Percentiles rank a stretch among this genome's conserved stretches.
phyloP scores from a whole-genome alignment of 2,797 vertebrate species.

The Apogon talboti region DNA sequence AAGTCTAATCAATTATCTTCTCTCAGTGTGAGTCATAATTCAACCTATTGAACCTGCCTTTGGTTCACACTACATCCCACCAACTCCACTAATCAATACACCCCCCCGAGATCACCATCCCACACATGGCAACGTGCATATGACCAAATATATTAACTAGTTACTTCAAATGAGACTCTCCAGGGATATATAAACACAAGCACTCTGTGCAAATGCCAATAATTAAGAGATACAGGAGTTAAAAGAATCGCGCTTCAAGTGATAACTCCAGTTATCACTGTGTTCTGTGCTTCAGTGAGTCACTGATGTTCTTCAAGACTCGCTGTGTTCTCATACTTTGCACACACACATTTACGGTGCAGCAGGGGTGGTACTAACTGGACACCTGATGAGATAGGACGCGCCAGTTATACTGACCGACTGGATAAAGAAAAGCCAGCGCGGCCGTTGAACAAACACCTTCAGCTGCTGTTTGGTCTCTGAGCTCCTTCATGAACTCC shows the following conservation, averaged over 20 bases:
- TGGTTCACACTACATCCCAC: constrained; percentile 49
- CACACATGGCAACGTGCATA: constrained; percentile 41
- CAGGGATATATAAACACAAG: constrained; percentile 16
- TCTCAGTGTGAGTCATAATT: constrained; percentile 56
- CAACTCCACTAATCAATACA: constrained; percentile 66
- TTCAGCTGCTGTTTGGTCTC: constrained; percentile 69
- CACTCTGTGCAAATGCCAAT: constrained; percentile 35
- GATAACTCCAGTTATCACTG: constrained; percentile 20
- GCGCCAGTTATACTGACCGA: constrained; percentile 42
- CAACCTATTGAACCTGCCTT: constrained; percentile 57
- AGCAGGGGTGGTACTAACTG: constrained; percentile 30
- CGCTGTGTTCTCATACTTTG: constrained; percentile 11
- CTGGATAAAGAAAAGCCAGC: constrained; percentile 64
- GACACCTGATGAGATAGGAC: constrained; percentile 61
- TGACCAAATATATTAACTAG: constrained; percentile 41
- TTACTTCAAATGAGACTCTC: constrained; percentile 36
- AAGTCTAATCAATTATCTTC: constrained; percentile 29
- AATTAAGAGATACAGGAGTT: constrained; percentile 39
- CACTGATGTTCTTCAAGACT: constrained; percentile 17
- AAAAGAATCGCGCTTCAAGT: constrained; percentile 22
- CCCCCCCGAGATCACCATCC: constrained; percentile 53
- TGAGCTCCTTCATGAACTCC: constrained; percentile 71
- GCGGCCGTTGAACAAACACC: constrained; percentile 69
- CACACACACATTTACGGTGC: constrained; percentile 37
- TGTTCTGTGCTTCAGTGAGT: constrained; percentile 16